Evolutionary conservation across 2,888 invertebrate species (phyloP), one percentile per base, ranked within the genome.

Genomic region (Cataglyphis livida): DNA sequence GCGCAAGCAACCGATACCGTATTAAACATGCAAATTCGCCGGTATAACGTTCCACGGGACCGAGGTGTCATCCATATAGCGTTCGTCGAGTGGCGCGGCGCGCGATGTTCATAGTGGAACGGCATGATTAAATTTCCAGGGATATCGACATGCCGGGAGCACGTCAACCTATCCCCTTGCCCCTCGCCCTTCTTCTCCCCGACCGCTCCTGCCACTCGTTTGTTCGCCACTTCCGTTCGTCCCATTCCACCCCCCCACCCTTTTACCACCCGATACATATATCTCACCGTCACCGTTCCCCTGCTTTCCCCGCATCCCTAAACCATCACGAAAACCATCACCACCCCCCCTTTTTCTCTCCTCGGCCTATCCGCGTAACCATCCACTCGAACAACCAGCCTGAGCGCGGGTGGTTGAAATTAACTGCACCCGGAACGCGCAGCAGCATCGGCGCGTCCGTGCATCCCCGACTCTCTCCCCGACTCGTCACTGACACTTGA

Each of bases 1-100:
- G 88, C 83, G 81, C 81, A 88, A 89, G 89, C 91, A 91, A 91
- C 91, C 90, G 91, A 91, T 91, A 91, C 83, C 84, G 85, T 90
- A 90, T 93, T 91, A 92, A 92, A 90, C 88, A 93, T 93, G 93
- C 92, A 93, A 93, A 93, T 93, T 90, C 88, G 83, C 83, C 78
- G 85, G 91, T 91, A 90, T 92, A 92, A 90, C 90, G 90, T 91
- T 92, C 89, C 91, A 83, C 81, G 87, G 89, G 81, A 75, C 83
- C 89, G 85, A 85, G 85, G 85, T 83, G 82, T 85, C 85, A 90
- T 90, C 84, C 81, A 85, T 90, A 84, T 78, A 88, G 82, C 85
- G 81, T 74, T 44, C 76, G 81, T 75, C 68, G 70, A 85, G 81
- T 70, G 85, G 85, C 85, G 90, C 76, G 83, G 86, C 65, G 87